phyloP scores from a whole-genome alignment of 2,797 vertebrate genomes.

The Synanceia verrucosa region DNA sequence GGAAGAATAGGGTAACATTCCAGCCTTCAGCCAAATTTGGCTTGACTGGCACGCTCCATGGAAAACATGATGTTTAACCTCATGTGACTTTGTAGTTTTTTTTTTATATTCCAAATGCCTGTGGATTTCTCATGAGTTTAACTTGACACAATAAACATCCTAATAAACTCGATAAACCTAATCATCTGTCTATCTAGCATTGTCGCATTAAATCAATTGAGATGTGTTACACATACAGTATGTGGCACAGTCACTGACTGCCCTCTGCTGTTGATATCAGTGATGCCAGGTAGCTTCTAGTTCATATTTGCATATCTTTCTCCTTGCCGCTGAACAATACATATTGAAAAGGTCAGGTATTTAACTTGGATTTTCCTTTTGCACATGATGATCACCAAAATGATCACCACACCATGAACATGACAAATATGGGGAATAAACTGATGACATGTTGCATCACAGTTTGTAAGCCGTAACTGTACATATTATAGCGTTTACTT shows the following conservation, averaged over 20 bases:
- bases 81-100: background rate
- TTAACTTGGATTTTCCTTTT: slow-evolving; percentile 2
- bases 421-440: background rate
- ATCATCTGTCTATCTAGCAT: slow-evolving; percentile 1
- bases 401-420: background rate
- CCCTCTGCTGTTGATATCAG: slow-evolving; percentile 49
- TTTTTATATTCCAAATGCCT: slow-evolving; percentile 1
- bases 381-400: background rate
- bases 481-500: background rate
- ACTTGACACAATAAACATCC: background rate
- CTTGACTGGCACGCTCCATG: background rate
- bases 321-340: background rate
- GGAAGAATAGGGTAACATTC: slow-evolving; percentile 5
- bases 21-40: background rate
- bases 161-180: background rate
- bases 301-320: slow-evolving; percentile 18
- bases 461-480: background rate
- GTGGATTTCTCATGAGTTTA: background rate
- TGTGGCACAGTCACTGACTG: slow-evolving; percentile 30
- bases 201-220: background rate
- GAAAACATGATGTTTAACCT: slow-evolving; percentile 8
- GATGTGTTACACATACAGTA: background rate
- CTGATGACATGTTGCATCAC: background rate
- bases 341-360: slow-evolving; percentile 12
- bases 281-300: background rate